Evolutionary conservation across 2,113 vertebrate genomes (phyloP).

Genomic region (Aleadryas rufinucha): DNA sequence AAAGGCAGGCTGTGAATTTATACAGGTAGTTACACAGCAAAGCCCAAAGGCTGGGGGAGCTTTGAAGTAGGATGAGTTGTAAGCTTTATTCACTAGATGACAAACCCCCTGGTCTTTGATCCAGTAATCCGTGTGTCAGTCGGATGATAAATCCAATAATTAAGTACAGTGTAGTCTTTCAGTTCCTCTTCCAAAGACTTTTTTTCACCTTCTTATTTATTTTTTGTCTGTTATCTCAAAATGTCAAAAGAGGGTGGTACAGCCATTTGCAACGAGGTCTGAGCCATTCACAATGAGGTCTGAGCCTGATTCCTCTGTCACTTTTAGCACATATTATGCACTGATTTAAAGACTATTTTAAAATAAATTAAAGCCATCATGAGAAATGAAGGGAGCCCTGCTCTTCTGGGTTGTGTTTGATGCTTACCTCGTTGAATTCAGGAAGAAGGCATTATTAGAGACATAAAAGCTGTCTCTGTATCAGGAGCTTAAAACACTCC

Average conservation of each 20-base stretch:
- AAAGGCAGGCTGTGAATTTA: neutral
- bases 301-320: neutral
- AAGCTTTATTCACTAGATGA: neutral
- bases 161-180: neutral
- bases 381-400: neutral
- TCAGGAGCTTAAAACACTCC: constrained; percentile 36
- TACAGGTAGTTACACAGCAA: neutral
- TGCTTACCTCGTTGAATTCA: neutral
- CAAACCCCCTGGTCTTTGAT: neutral
- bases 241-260: neutral
- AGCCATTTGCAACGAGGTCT: neutral
- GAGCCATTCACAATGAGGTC: neutral
- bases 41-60: neutral
- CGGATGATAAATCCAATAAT: neutral
- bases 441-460: constrained; percentile 14
- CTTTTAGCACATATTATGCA: neutral
- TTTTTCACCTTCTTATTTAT: neutral
- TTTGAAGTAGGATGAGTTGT: neutral
- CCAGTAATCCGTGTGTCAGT: neutral
- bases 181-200: neutral
- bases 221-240: neutral
- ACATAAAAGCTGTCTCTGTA: constrained; percentile 33
- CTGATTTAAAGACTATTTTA: neutral
- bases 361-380: neutral
- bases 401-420: neutral